A percentile compares a stretch with the other conserved stretches of the same genome.
Evolutionary conservation across 2,888 invertebrate genomes (phyloP).

Genomic region (Abrostola triplasia): DNA sequence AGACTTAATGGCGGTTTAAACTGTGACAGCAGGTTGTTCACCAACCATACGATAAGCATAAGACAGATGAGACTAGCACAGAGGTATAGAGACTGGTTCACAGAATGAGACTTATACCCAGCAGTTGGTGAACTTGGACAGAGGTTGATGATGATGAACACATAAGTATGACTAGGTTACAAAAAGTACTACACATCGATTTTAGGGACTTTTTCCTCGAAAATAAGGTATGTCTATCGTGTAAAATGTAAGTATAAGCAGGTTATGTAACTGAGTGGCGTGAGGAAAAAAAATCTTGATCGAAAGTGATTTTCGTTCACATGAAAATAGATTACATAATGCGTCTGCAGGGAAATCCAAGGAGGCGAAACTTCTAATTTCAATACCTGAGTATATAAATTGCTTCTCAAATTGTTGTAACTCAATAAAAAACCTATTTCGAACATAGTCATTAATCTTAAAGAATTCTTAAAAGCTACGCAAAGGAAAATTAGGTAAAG

Average conservation of each 20-base stretch:
- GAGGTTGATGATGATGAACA: no score
- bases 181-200: neutral
- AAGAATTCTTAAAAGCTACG: neutral
- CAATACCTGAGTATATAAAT: slow-evolving; percentile 33
- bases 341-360: slow-evolving; percentile 47
- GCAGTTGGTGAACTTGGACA: no score
- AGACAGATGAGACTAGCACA: no score
- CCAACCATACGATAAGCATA: no score
- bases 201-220: slow-evolving; percentile 7
- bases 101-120: no score
- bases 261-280: slow-evolving; percentile 10
- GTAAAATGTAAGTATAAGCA: slow-evolving; percentile 2
- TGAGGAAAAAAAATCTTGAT: slow-evolving; percentile 37
- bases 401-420: slow-evolving; percentile 29
- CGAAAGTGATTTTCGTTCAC: slow-evolving; percentile 43
- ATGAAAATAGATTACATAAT: slow-evolving; percentile 40
- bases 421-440: slow-evolving; percentile 22
- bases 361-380: slow-evolving; percentile 39
- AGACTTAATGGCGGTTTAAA: no score
- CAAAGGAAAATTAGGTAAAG: neutral
- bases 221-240: slow-evolving; percentile 5
- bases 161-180: neutral
- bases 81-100: no score
- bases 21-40: no score
- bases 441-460: slow-evolving; percentile 1